Conservation (phyloP, 2,888 invertebrate genomes). For the Conus canariensis region DNA sequence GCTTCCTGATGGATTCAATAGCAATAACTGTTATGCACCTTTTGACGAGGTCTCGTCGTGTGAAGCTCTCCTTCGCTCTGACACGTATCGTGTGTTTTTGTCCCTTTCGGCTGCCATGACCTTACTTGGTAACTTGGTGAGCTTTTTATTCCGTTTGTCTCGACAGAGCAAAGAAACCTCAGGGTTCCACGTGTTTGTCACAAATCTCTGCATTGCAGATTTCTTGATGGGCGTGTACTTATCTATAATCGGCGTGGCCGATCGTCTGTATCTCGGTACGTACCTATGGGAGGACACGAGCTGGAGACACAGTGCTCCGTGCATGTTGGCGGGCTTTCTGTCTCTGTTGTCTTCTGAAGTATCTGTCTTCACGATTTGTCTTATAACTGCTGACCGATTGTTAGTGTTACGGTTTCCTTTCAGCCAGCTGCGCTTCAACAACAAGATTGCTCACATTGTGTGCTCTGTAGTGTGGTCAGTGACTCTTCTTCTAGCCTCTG, state of each 20-base stretch:
- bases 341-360: neutral
- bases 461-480: no score
- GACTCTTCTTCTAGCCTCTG: no score
- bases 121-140: neutral
- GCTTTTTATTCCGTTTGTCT: neutral
- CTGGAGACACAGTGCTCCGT: neutral
- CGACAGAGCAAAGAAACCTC: neutral
- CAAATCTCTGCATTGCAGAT: slow-evolving; percentile 5
- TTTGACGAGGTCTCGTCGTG: slow-evolving; percentile 22
- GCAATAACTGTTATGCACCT: neutral
- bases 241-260: slow-evolving; percentile 22
- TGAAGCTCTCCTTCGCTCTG: slow-evolving; percentile 2
- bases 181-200: slow-evolving; percentile 9
- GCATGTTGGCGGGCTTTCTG: neutral
- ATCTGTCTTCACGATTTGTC: slow-evolving; percentile 6
- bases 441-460: no score
- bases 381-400: neutral
- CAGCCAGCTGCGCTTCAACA: neutral
- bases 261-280: slow-evolving; percentile 9
- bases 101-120: slow-evolving; percentile 14
- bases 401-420: slow-evolving; percentile 4
- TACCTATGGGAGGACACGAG: neutral
- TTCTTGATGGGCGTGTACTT: slow-evolving; percentile 32
- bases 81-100: slow-evolving; percentile 6
- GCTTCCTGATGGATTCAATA: slow-evolving; percentile 10